Evolutionary conservation across 1,140 invertebrate genomes (phyloP), one percentile per base, ranked within the genome.

Genomic region (Lordiphosa clarofinis): DNA sequence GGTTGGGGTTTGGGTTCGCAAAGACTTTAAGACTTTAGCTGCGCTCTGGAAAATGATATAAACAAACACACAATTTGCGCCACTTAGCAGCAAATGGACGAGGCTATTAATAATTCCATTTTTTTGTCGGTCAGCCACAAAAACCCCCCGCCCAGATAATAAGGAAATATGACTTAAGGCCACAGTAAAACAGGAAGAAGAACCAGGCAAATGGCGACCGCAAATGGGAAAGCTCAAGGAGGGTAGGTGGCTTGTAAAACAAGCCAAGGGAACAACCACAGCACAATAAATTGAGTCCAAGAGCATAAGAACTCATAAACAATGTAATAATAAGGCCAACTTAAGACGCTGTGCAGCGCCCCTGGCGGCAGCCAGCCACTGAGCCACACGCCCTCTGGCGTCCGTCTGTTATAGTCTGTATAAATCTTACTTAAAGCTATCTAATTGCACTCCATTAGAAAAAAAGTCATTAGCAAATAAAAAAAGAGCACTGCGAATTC

Each of bases 61-160:
- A 82, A 73, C 76, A 84, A 82, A 82, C 79, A 84, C 78, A 84
- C 78, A 84, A 84, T 84, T 84, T 84, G 79, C 64, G 78, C 78
- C 78, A 84, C 78, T 84, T 84, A 84, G 78, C 78, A 66, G 78
- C 73, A 84, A 84, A 84, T 84, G 78, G 78, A 84, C 73, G 64
- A 66, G 68, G 73, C 78, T 76, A 84, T 84, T 84, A 84, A 84
- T 84, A 84, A 78, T 84, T 84, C 73, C 69, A 58, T 62, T 82
- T 69, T 56, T 53, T 57, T 59, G 52, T 55, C 62, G 68, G 72
- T 70, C 63, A 68, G 53, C 76, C 48, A 55, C 11, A 72, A 49
- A 63, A 57, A n/a, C 46, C 28, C 33, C 21, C 31, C 40, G 39
- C 38, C 53, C 50, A 78, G 68, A 82, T 82, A 82, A 82, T 82